These are phyloP conservation scores for Leptonema lineaticorne DNA, from an alignment of 1,140 invertebrate genomes.

Conservation along the genomic window DNA sequence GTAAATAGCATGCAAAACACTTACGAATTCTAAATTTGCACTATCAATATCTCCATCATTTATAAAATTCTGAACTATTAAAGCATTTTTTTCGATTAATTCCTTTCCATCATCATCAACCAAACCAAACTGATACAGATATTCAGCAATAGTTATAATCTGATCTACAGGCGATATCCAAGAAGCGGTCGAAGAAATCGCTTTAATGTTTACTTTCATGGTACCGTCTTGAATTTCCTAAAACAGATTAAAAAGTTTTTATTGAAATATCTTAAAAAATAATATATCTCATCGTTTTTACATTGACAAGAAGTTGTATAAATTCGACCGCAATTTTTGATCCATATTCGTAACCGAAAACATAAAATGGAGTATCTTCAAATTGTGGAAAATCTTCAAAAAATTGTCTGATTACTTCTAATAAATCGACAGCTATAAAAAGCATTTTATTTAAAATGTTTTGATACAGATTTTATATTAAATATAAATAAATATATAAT, in stretches of 20 bases:
- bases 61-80: conserved; percentile 55
- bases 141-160: conserved; percentile 75
- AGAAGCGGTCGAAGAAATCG: conserved; percentile 78
- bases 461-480: neutral
- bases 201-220: conserved; percentile 71
- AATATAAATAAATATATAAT: conserved; percentile 11
- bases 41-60: conserved; percentile 56
- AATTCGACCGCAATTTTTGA: conserved; percentile 88
- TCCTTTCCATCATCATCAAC: conserved; percentile 62
- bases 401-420: neutral
- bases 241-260: conserved; percentile 12
- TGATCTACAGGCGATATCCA: conserved; percentile 86
- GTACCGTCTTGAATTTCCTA: conserved; percentile 65
- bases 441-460: neutral
- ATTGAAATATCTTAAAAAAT: neutral
- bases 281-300: conserved; percentile 44
- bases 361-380: conserved; percentile 68
- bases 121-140: conserved; percentile 65
- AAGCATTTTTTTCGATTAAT: conserved; percentile 54
- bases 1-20: conserved; percentile 54
- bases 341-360: conserved; percentile 84
- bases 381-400: neutral
- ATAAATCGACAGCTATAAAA: conserved; percentile 2
- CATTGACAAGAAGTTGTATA: conserved; percentile 61
- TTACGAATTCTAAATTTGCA: conserved; percentile 65